These are phyloP conservation scores for Ariolimax columbianus DNA, from an alignment of 2,888 invertebrate genomes.

Conservation along the genomic window DNA sequence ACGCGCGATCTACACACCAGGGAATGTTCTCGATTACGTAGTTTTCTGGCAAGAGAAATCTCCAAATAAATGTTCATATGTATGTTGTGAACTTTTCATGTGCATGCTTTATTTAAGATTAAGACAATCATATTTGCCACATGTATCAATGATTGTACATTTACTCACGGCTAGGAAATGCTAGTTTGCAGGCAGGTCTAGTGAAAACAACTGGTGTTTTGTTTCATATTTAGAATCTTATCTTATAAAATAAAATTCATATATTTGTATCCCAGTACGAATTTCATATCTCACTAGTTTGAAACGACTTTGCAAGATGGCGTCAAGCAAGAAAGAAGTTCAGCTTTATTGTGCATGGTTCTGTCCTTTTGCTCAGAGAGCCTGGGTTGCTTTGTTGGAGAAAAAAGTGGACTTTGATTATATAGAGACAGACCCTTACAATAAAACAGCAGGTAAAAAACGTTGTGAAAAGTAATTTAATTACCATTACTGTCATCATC, in stretches of 20 bases:
- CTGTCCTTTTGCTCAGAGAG: slow-evolving; percentile 70
- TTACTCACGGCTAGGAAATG: no score
- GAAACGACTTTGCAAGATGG: neutral
- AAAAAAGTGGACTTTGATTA: slow-evolving; percentile 64
- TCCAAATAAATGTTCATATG: neutral
- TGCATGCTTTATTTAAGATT: neutral
- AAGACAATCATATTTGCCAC: no score
- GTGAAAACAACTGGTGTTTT: no score
- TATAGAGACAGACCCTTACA: slow-evolving; percentile 67
- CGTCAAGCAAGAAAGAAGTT: slow-evolving; percentile 18
- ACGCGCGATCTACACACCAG: neutral
- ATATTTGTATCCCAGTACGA: no score
- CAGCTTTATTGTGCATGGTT: slow-evolving; percentile 66
- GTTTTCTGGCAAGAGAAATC: neutral
- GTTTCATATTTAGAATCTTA: no score
- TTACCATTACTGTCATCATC: no score
- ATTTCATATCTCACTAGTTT: no score
- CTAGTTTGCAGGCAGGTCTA: no score
- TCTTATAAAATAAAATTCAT: no score
- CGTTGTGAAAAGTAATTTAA: no score
- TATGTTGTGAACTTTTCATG: neutral
- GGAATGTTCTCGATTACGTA: neutral
- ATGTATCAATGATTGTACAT: no score
- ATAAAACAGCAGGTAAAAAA: slow-evolving; percentile 61
- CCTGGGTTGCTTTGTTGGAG: slow-evolving; percentile 66